These are phyloP conservation scores for Rhabdophis nuchalis DNA, from an alignment of 2,797 vertebrate genomes.

Conservation along the genomic window DNA sequence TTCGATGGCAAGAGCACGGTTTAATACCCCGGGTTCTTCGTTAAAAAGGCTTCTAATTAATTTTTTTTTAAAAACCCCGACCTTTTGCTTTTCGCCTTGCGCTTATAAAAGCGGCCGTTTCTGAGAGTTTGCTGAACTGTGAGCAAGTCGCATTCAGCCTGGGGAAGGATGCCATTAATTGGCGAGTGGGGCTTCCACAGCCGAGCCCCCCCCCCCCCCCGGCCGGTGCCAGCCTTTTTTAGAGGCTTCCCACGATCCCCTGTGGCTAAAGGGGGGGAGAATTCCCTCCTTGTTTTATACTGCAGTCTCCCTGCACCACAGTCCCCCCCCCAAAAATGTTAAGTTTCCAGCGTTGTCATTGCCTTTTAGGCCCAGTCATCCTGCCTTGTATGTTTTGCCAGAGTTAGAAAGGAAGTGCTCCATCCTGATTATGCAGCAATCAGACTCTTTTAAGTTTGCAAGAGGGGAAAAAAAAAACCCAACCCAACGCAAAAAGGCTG, in stretches of 20 bases:
- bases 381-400: not conserved
- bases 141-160: conserved; percentile 46
- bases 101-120: conserved; percentile 50
- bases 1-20: conserved; percentile 52
- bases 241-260: not conserved
- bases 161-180: conserved; percentile 44
- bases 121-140: conserved; percentile 49
- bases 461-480: not conserved
- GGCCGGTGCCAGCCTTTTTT: conserved; percentile 32
- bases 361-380: not conserved
- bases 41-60: conserved; percentile 59
- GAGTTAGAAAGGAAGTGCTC: not conserved
- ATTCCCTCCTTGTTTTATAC: not conserved
- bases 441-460: not conserved
- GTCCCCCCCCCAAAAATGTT: not conserved
- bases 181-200: conserved; percentile 24
- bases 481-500: not conserved
- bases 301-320: not conserved
- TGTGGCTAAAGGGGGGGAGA: rapidly evolving
- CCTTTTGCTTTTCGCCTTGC: conserved; percentile 42
- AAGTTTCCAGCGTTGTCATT: not conserved
- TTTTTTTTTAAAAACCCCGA: conserved; percentile 12
- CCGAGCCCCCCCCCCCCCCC: conserved; percentile 18
- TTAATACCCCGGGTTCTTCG: conserved; percentile 47
- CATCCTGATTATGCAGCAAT: not conserved